Evolutionary conservation across 2,797 vertebrate genomes (phyloP).

Genomic region (Rhadinocentrus ornatus): DNA sequence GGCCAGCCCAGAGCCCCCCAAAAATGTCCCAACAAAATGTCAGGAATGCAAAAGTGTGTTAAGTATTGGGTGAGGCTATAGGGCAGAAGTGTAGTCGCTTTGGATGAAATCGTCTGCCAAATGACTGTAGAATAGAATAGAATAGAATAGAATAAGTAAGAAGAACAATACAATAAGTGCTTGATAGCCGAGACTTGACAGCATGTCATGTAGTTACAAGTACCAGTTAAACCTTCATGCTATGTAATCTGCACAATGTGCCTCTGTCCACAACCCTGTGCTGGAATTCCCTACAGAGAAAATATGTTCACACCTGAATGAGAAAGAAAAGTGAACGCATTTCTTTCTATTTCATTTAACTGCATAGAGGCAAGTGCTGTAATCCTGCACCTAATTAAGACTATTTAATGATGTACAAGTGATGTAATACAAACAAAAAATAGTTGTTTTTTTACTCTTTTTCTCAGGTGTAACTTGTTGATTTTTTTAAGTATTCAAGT

Average conservation of each 20-base stretch:
- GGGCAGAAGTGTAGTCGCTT: too few relatives aligned
- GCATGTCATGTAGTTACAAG: slow-evolving; percentile 3
- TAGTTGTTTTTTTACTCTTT: too few relatives aligned
- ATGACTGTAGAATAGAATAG: too few relatives aligned
- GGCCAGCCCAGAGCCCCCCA: not conserved
- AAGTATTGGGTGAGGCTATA: slow-evolving; percentile 11
- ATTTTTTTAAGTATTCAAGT: not conserved
- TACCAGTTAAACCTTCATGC: slow-evolving; percentile 13
- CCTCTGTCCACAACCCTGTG: slow-evolving; percentile 11
- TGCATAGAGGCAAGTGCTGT: slow-evolving; percentile 5
- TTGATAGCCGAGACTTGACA: slow-evolving; percentile 17
- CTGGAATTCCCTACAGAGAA: slow-evolving; percentile 7
- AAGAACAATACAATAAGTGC: slow-evolving; percentile 33
- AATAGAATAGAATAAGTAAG: too few relatives aligned
- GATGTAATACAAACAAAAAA: not conserved
- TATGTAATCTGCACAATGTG: slow-evolving; percentile 29
- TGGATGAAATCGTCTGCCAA: too few relatives aligned
- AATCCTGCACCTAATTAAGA: not conserved
- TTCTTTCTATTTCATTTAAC: slow-evolving; percentile 12
- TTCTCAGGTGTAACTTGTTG: too few relatives aligned
- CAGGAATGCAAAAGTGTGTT: not conserved
- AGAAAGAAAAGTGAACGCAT: slow-evolving; percentile 19
- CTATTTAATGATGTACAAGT: not conserved
- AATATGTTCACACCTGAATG: slow-evolving; percentile 26
- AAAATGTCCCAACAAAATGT: not conserved